phyloP scores from a whole-genome alignment of 2,113 vertebrate species.

The Emydura subglobosa region DNA sequence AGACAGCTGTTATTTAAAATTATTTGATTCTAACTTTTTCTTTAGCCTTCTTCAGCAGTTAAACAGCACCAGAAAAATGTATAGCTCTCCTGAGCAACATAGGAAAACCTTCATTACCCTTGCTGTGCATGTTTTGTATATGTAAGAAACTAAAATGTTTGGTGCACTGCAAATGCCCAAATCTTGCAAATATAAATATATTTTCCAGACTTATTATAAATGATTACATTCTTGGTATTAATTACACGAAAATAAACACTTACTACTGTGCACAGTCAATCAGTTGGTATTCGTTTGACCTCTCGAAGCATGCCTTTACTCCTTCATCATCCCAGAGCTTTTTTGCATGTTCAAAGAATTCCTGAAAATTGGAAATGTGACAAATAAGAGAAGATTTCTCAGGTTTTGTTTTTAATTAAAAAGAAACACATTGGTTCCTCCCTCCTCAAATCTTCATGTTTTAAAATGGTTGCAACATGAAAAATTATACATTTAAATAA shows the following conservation, averaged over 20 bases:
- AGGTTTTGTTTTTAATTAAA: neutral
- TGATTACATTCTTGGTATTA: neutral
- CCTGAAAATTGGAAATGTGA: conserved; percentile 80
- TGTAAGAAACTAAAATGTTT: neutral
- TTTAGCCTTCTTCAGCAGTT: neutral
- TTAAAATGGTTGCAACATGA: neutral
- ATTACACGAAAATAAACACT: conserved; percentile 74
- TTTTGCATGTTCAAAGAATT: conserved; percentile 99
- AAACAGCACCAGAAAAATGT: conserved; percentile 3
- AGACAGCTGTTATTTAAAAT: neutral
- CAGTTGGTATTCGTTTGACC: conserved; percentile 98
- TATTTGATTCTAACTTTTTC: neutral
- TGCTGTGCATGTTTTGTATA: neutral
- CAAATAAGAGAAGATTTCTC: conserved; percentile 18
- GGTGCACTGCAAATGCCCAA: neutral
- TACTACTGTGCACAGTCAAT: conserved; percentile 99
- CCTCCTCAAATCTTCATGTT: neutral
- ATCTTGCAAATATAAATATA: neutral
- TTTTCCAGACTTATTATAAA: neutral
- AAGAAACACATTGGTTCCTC: neutral
- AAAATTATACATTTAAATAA: conserved; percentile 2
- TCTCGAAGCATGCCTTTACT: conserved; percentile 97
- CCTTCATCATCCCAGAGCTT: conserved; percentile 99
- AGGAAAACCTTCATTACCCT: neutral
- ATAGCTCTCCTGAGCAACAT: neutral